Evolutionary conservation across 2,113 vertebrate genomes (phyloP), one percentile per base, ranked within the genome.

Genomic region (Bos javanicus): DNA sequence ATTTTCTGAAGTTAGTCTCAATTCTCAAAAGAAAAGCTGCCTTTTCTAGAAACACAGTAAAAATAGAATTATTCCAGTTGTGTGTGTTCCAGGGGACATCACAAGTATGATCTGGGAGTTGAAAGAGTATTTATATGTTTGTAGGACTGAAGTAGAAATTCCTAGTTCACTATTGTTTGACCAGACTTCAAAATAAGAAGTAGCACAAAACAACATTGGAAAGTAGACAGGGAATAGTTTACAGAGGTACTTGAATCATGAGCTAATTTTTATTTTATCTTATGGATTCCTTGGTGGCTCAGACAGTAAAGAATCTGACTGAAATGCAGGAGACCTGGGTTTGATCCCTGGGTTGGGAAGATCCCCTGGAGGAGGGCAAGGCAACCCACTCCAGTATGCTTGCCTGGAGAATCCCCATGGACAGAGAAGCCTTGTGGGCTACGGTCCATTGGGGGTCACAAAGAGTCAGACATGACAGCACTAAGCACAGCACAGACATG

Each of bases 81-180:
- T 0, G 0, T 52, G 33, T 10, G 19, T 15, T 67, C 23, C 39
- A 54, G 28, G 21, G 23, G 6, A 64, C 4, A 43, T 2, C 6
- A 10, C 3, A 16, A 76, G 33, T 26, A 30, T 1, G 5, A 3
- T 4, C 17, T 11, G 1, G 54, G 10, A 36, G 0, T 0, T 48
- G 43, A 43, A 33, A 19, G 11, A n/a, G 12, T 50, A n/a, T 39
- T 14, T 25, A 23, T 67, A 5, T 0, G 0, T 81, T 36, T 87
- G 6, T 6, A 36, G 39, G 7, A 39, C 2, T 15, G n/a, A 13
- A 71, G n/a, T 25, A 46, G 10, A 62, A 46, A 76, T 19, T 74
- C 10, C 2, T 3, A 16, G 13, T 33, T 86, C 14, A 6, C 26
- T 56, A 56, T n/a, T 48, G 28, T 67, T 74, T 60, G 7, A 28